phyloP scores from a whole-genome alignment of 2,888 invertebrate genomes.

The Eulithis prunata region DNA sequence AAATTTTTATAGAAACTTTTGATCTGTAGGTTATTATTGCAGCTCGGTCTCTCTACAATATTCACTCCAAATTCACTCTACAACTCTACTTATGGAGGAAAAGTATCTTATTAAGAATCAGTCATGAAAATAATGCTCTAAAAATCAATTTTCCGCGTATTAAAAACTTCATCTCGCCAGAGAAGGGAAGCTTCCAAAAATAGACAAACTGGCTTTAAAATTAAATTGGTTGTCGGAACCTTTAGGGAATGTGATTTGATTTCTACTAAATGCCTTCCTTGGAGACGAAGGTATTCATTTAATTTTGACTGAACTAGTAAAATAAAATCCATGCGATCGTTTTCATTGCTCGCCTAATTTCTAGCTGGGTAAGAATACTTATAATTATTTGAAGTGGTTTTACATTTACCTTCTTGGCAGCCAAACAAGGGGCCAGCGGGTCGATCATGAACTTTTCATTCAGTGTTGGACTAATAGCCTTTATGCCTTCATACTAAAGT shows the following conservation, averaged over 20 bases:
- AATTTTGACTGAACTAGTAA: constrained; percentile 45
- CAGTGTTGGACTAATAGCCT: too few species aligned
- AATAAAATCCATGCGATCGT: constrained; percentile 47
- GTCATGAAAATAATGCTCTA: too few species aligned
- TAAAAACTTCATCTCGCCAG: not conserved
- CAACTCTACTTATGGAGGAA: too few species aligned
- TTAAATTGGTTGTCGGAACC: constrained; percentile 26
- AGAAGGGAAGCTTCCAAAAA: constrained; percentile 17
- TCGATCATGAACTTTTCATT: too few species aligned
- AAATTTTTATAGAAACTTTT: too few species aligned
- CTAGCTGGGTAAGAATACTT: constrained; percentile 1
- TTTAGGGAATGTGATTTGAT: constrained; percentile 39
- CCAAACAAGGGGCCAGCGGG: too few species aligned
- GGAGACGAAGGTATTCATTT: constrained; percentile 44
- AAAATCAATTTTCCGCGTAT: constrained; percentile 6
- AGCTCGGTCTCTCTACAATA: too few species aligned
- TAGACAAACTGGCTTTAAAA: constrained; percentile 24
- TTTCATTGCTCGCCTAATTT: constrained; percentile 29
- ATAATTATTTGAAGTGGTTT: too few species aligned
- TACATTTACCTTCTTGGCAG: too few species aligned
- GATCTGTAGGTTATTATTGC: too few species aligned
- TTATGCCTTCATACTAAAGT: too few species aligned
- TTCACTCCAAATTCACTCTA: too few species aligned
- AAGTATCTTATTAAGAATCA: not conserved
- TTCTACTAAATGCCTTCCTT: constrained; percentile 33